Conservation (phyloP, 1,140 invertebrate genomes). For the Onthophagus taurus region DNA sequence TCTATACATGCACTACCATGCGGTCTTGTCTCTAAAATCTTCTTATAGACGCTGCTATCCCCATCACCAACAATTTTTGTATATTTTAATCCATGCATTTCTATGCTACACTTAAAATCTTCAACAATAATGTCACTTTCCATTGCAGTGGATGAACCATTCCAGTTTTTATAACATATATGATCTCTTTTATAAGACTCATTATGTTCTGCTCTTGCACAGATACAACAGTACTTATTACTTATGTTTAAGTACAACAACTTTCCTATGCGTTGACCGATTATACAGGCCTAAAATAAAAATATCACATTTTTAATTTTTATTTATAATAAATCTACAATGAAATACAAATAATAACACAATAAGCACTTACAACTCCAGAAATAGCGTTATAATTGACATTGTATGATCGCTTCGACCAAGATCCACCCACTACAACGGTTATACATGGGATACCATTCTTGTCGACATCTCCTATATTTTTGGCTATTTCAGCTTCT, state of each 20-base stretch:
- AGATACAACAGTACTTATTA: slow-evolving; percentile 9
- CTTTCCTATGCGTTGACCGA: slow-evolving; percentile 2
- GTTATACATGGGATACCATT: slow-evolving; percentile 24
- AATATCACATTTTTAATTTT: too few relatives aligned
- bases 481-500: neutral
- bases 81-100: too few relatives aligned
- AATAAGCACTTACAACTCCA: slow-evolving; percentile 20
- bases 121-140: slow-evolving; percentile 6
- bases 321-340: neutral
- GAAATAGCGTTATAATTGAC: slow-evolving; percentile 31
- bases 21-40: too few relatives aligned
- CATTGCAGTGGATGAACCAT: slow-evolving; percentile 1
- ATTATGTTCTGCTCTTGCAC: slow-evolving; percentile 1
- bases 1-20: too few relatives aligned
- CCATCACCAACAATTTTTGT: too few relatives aligned
- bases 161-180: slow-evolving; percentile 1
- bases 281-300: slow-evolving; percentile 7
- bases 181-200: neutral
- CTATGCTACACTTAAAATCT: too few relatives aligned
- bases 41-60: too few relatives aligned
- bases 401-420: slow-evolving; percentile 31
- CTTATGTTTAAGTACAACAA: slow-evolving; percentile 5
- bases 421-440: slow-evolving; percentile 33
- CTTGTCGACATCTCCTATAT: neutral
- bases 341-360: neutral